phyloP scores from a whole-genome alignment of 1,140 invertebrate species.

The Potamilus streckersoni region DNA sequence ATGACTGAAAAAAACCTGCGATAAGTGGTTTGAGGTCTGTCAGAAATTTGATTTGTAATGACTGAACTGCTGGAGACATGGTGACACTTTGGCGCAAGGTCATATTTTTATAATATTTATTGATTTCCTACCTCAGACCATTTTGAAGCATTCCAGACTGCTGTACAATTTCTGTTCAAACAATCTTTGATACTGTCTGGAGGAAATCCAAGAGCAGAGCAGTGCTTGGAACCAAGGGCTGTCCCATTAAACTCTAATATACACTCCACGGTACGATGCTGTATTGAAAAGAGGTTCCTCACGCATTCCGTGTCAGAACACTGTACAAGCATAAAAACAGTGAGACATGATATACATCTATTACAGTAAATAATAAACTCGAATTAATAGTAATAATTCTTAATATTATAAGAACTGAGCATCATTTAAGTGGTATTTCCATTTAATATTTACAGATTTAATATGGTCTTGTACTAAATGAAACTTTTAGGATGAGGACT shows the following conservation, averaged over 20 bases:
- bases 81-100: not conserved
- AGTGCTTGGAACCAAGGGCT: constrained; percentile 7
- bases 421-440: not conserved
- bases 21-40: not conserved
- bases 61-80: not conserved
- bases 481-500: not conserved
- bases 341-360: not conserved
- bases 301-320: constrained; percentile 19
- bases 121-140: constrained; percentile 24
- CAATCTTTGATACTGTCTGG: constrained; percentile 25
- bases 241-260: constrained; percentile 23
- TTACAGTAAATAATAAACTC: not conserved
- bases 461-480: not conserved
- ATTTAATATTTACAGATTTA: not conserved
- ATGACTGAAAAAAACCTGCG: not conserved
- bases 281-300: constrained; percentile 10
- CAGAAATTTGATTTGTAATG: not conserved
- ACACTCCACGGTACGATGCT: constrained; percentile 22
- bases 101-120: not conserved
- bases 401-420: not conserved
- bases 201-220: constrained; percentile 22
- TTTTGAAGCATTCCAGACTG: constrained; percentile 17
- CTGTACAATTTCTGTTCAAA: constrained; percentile 19
- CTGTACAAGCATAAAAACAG: constrained; percentile 4
- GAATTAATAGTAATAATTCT: not conserved